Conservation (phyloP, 2,113 vertebrate species). For the Talpa occidentalis region DNA sequence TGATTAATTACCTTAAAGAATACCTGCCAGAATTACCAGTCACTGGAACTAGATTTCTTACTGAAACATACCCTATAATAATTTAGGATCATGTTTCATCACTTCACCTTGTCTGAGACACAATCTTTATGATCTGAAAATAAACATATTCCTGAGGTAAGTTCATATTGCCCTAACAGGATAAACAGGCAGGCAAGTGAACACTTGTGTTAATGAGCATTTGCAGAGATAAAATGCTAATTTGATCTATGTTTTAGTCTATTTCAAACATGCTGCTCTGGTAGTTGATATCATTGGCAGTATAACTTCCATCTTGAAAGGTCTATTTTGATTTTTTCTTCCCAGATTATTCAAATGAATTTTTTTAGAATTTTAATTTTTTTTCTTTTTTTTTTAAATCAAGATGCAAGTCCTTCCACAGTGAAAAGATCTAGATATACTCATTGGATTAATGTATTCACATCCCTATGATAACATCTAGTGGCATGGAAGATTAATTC, state of each 20-base stretch:
- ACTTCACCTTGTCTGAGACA: slow-evolving; percentile 25
- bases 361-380: not conserved
- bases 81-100: slow-evolving; percentile 51
- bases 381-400: not conserved
- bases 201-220: not conserved
- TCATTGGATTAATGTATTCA: not conserved
- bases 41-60: slow-evolving; percentile 59
- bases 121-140: slow-evolving; percentile 34
- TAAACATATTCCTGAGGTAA: not conserved
- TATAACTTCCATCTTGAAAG: slow-evolving; percentile 37
- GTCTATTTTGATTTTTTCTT: slow-evolving; percentile 17
- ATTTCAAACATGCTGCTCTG: not conserved
- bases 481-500: not conserved
- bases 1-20: slow-evolving; percentile 79
- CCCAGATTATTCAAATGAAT: not conserved
- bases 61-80: slow-evolving; percentile 29
- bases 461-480: not conserved
- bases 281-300: slow-evolving; percentile 29
- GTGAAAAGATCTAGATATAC: not conserved
- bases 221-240: slow-evolving; percentile 29
- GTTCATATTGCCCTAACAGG: not conserved
- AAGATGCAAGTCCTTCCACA: not conserved
- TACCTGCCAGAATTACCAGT: slow-evolving; percentile 71
- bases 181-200: not conserved
- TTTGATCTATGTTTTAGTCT: not conserved